Evolutionary conservation across 1,140 invertebrate species (phyloP).

Genomic region (Meloidogyne floridensis): DNA sequence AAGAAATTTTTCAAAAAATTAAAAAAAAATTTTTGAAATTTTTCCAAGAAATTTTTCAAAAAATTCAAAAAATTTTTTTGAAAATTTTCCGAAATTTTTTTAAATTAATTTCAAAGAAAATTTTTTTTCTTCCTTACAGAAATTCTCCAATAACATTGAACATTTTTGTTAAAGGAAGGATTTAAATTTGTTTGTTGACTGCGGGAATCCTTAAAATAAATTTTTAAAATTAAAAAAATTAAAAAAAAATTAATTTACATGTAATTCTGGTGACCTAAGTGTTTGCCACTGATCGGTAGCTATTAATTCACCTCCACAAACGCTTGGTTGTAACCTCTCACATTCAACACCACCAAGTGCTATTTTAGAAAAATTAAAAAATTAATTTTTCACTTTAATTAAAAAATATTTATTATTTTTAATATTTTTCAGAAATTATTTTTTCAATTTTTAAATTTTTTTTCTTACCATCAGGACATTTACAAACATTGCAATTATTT

Average conservation of each 20-base stretch:
- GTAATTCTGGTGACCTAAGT: conserved; percentile 36
- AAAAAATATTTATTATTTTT: too few species aligned
- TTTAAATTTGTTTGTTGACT: background rate
- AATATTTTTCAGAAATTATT: too few species aligned
- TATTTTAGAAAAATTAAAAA: background rate
- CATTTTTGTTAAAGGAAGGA: conserved; percentile 54
- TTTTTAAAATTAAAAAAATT: background rate
- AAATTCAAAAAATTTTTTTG: too few species aligned
- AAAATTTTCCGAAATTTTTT: too few species aligned
- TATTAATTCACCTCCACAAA: conserved; percentile 57
- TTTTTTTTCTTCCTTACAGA: conserved; percentile 40
- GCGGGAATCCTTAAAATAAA: background rate
- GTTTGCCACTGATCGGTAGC: conserved; percentile 65
- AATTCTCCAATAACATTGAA: conserved; percentile 65
- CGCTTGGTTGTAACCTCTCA: conserved; percentile 61
- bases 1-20: background rate
- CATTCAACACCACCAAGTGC: conserved; percentile 61
- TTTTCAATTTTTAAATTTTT: background rate
- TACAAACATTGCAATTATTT: conserved; percentile 58
- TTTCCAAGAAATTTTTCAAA: too few species aligned
- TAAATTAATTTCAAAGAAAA: too few species aligned
- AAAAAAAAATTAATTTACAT: background rate
- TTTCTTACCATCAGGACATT: conserved; percentile 55
- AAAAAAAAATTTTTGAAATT: too few species aligned
- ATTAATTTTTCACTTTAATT: background rate